Evolutionary conservation across 2,113 vertebrate species (phyloP), one percentile per base, ranked within the genome.

Genomic region (Ctenomys sociabilis): DNA sequence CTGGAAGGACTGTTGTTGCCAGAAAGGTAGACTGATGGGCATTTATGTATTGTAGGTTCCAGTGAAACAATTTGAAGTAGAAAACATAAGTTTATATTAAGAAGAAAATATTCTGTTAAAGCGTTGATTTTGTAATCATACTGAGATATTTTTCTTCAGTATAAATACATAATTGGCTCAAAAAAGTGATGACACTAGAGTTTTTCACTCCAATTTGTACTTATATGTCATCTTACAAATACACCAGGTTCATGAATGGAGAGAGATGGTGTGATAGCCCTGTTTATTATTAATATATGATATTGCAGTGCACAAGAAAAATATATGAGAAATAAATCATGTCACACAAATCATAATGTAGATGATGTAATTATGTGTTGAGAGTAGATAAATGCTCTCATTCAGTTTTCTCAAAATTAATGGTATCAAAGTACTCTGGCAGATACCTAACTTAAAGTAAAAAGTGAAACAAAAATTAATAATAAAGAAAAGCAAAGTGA

Each of bases 341-440:
- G 17, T 26, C 49, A 87, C 40, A 43, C 35, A 85, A 77, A 32
- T 1, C 22, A 30, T 3, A 86, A 2, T 35, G 0, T 75, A 90
- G 19, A 85, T 2, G 11, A 83, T 80, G 14, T 12, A 68, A 9
- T 9, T 84, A 11, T 75, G 10, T 85, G 22, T 86, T 63, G 4
- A 66, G 54, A 68, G 6, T 84, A 9, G 21, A 75, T 84, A 68
- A 72, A 45, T 93, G 1, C 22, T 91, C 17, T 37, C 70, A 82
- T 72, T 91, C 30, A 52, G 17, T 73, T 93, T 94, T 91, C 43
- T 93, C 16, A 28, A 91, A 64, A 94, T 11, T 43, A 95, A 90
- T 85, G 40, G 21, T 72, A 66, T 63, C 37, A 95, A 64, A 91
- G 66, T 57, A 73, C 73, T 2, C 32, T 72, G 3, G 0, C 30